phyloP scores from a whole-genome alignment of 2,113 vertebrate genomes.

The Noturus placidus region DNA sequence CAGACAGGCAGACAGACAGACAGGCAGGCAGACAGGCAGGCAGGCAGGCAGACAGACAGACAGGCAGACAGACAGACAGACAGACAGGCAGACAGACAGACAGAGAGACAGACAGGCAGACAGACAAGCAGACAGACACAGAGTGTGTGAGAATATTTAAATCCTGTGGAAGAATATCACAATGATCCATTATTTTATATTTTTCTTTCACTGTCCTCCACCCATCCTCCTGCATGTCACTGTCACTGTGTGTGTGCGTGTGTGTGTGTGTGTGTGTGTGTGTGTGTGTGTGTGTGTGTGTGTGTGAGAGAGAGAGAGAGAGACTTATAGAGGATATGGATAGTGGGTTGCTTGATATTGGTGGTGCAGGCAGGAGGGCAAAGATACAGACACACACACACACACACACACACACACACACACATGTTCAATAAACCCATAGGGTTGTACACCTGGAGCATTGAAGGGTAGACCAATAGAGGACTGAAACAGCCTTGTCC shows the following conservation, averaged over 20 bases:
- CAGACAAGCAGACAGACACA: neutral
- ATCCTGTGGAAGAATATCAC: neutral
- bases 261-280: conserved; percentile 12
- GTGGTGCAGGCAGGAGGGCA: too few species aligned
- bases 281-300: neutral
- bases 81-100: neutral
- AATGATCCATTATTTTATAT: neutral
- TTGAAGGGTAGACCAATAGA: too few species aligned
- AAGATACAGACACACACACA: neutral
- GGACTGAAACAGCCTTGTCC: too few species aligned
- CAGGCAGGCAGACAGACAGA: neutral
- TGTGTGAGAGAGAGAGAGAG: too few species aligned
- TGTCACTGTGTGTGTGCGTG: neutral
- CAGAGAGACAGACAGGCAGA: neutral
- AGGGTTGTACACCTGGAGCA: too few species aligned
- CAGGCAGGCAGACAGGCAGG: too few species aligned
- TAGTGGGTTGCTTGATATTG: too few species aligned
- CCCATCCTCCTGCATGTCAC: neutral
- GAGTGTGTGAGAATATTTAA: neutral
- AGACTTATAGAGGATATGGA: neutral
- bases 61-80: neutral
- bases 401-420: neutral
- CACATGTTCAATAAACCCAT: neutral
- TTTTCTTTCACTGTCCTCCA: neutral
- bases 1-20: too few species aligned